Conservation (phyloP, 1,140 invertebrate species). For the Drosophila pallidifrons region DNA sequence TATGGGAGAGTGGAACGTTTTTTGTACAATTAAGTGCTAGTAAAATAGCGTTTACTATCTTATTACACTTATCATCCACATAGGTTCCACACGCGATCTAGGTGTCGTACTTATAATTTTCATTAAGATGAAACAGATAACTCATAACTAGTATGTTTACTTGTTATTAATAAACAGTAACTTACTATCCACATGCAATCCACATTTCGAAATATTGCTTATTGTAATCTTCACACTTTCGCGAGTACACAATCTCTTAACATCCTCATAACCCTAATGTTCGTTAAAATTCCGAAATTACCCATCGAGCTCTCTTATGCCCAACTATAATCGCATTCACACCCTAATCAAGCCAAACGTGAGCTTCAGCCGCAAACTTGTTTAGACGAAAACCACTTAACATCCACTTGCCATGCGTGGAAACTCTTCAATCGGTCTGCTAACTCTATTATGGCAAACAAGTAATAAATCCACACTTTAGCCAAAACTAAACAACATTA, state of each 20-base stretch:
- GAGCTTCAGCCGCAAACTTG: neutral
- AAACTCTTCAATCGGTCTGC: neutral
- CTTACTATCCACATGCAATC: conserved; percentile 6
- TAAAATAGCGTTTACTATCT: too few species aligned
- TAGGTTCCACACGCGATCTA: neutral
- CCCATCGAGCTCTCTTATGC: neutral
- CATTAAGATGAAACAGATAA: neutral
- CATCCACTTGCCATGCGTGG: neutral
- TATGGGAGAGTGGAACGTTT: neutral
- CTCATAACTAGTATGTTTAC: too few species aligned
- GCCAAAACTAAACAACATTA: neutral
- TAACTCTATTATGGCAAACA: neutral
- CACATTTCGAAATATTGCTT: neutral
- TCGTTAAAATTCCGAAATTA: neutral
- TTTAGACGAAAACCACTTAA: neutral
- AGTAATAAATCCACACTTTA: neutral
- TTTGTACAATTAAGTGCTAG: too few species aligned
- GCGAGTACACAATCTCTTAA: neutral
- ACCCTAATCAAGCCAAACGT: neutral
- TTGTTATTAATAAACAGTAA: neutral
- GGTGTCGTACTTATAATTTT: neutral
- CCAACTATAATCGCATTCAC: conserved; percentile 1
- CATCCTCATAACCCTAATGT: neutral
- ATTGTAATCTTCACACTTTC: neutral
- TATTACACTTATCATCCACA: neutral